Base-by-base conservation (phyloP, 1,140 invertebrate species). In the Dryas iulia region DNA sequence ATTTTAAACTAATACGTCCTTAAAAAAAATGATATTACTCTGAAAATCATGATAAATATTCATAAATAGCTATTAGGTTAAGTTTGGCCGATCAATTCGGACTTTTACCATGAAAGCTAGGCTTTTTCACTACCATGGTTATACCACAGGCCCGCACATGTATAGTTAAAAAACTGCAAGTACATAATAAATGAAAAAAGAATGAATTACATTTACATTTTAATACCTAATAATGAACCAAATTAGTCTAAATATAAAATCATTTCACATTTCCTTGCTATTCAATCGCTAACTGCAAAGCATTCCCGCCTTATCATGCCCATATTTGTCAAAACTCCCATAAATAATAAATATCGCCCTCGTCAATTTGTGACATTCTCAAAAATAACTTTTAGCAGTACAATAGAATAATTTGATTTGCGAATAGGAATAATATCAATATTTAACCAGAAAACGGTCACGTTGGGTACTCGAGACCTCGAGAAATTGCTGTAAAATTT, bases 391-490 rank as follows among this genome's bases (percentile, higher is more conserved):
- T 47, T 21, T 21, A 1, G 35, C 25, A 57, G 14, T 18, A 28
- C 14, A 47, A 21, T 47, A 31, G 60, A 59, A 56, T 67, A 61
- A 61, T 68, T 68, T 61, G 59, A 68, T 68, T 61, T 68, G 47
- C 68, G 66, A 73, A 59, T 67, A 56, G 60, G 61, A 59, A 59
- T 59, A 71, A 74, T 71, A 72, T 77, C 64, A 79, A 76, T 78
- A 76, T 78, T 76, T 78, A 78, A 78, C 65, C 69, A 63, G 62
- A 57, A 39, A 62, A 64, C 61, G 59, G 74, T 71, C 69, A 77
- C 71, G 72, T 70, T 67, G 71, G 64, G 69, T 69, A 69, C 69
- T 73, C 59, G 64, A 59, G 24, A 66, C 58, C 63, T 59, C 71
- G 54, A 71, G 73, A 73, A 76, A 69, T 69, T 59, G 66, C 62